Evolutionary conservation across 2,113 vertebrate genomes (phyloP), one percentile per base, ranked within the genome.

Genomic region (Nymphicus hollandicus): DNA sequence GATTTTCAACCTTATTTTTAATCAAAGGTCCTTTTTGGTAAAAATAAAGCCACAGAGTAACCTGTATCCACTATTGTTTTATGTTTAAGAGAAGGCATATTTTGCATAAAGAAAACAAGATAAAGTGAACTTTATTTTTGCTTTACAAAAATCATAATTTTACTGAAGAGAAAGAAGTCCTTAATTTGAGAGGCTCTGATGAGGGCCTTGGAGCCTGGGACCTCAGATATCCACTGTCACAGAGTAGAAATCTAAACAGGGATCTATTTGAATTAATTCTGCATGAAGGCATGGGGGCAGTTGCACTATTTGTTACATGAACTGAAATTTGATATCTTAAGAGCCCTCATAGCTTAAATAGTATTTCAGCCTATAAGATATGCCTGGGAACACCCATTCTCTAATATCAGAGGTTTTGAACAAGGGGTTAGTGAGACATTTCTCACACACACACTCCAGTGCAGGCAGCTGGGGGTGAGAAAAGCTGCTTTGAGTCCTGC

Each of bases 381-480:
- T 31, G 25, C 8, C 46, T 84, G 46, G 46, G 19, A 84, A 56
- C 27, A 61, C 9, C 29, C 7, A 0, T 68, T 41, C 15, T 39
- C 41, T 35, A 29, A 7, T 25, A 52, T 16, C 35, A 69, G 49
- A 65, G 50, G 58, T 10, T 31, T 8, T 60, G 31, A 86, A 52
- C 17, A 41, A 66, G n/a, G 20, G 58, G 8, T 25, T 17, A 61
- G 22, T 0, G 6, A 37, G 22, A 13, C 0, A 3, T 20, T 7
- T 58, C 22, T 35, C 33, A 3, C 14, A 35, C 14, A 14, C 22
- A 58, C 33, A 58, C 33, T 35, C 44, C 65, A 41, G 50, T 35
- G 53, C 33, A 20, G 11, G 44, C 27, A 84, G 20, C 19, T 20
- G 49, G 35, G 35, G 35, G 17, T 35, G 39, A 43, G 19, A 61